Evolutionary conservation across 2,888 invertebrate genomes (phyloP), one percentile per base, ranked within the genome.

Genomic region (Omphaloscelis lunosa): DNA sequence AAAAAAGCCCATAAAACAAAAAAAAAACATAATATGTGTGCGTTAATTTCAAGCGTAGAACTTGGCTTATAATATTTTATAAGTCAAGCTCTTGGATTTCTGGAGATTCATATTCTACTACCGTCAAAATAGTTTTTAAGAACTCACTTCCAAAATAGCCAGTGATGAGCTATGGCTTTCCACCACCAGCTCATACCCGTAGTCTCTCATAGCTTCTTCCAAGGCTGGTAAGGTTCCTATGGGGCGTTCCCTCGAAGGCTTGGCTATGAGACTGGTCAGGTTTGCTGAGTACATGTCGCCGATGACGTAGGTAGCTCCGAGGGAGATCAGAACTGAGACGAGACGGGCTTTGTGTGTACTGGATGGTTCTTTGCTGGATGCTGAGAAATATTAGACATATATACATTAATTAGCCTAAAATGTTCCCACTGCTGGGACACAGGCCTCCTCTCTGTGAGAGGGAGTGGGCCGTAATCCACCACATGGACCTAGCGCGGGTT

Each of bases 221-320:
- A 98, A 90, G 56, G 97, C 97, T 69, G 97, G 96, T 68, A 98
- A 92, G 12, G 97, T 97, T 63, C 98, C 97, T 59, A 98, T 97
- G 0, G 98, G 97, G 61, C 96, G 95, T 91, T 98, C 98, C 88
- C 97, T 96, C 0, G 98, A 98, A 5, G 98, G 98, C 70, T 97
- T 96, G 0, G 98, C 98, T 77, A 98, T 96, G 41, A 98, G 95
- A 6, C 98, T 98, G 17, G 98, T 98, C 81, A 98, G 93, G 92
- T 98, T 98, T 0, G 98, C 98, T 0, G 98, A 98, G 91, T 98
- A 98, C 97, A 98, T 98, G 92, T 98, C 98, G 0, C 98, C 98
- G 69, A 98, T 97, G 8, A 98, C 98, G 91, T 98, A 98, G 0
- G 98, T 98, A 2, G 98, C 98, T 48, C 98, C 97, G n/a, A 98